Evolutionary conservation across 2,113 vertebrate genomes (phyloP), one percentile per base, ranked within the genome.

Genomic region (Dunckerocampus dactyliophorus): DNA sequence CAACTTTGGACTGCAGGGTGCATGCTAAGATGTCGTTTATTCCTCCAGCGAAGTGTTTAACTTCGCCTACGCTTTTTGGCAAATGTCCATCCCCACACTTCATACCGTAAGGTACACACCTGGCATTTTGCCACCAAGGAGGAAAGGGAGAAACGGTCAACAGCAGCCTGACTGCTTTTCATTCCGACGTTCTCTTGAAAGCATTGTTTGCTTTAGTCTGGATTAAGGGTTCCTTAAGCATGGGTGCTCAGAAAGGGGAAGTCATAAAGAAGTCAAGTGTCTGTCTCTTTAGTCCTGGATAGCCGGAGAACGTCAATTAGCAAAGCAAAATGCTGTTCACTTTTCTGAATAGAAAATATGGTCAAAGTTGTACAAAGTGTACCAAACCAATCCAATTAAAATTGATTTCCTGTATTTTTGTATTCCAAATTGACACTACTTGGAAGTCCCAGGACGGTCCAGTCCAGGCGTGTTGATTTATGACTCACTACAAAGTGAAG

Each of bases 191-290:
- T 74, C 67, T 68, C 59, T 63, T 75, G 72, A 85, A 83, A 75
- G 69, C 71, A 63, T 53, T 80, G 68, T 87, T 88, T 87, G 74
- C 79, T 76, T 14, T 50, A 76, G 73, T 71, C 69, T 76, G 82
- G 87, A 87, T 85, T 80, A 87, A 81, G 66, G 72, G 65, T 75
- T 70, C 67, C 72, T 75, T 77, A 69, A 83, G 69, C 74, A 63
- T 67, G 69, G 66, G 62, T 67, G 62, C 78, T 75, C 80, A 62
- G 76, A 81, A 84, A 82, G 58, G 63, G 80, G 79, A 87, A 89
- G 83, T 80, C 77, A 69, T 87, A 88, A 87, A 87, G 77, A 69
- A 85, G 83, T 74, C 60, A 61, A 82, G 81, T 76, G 5, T 3
- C 67, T 59, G 56, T 24, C 59, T 62, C 71, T 50, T 77, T 81